Percentiles rank a stretch among this genome's conserved stretches.
Conservation (phyloP, 1,140 invertebrate species). For the Conus ventricosus region DNA sequence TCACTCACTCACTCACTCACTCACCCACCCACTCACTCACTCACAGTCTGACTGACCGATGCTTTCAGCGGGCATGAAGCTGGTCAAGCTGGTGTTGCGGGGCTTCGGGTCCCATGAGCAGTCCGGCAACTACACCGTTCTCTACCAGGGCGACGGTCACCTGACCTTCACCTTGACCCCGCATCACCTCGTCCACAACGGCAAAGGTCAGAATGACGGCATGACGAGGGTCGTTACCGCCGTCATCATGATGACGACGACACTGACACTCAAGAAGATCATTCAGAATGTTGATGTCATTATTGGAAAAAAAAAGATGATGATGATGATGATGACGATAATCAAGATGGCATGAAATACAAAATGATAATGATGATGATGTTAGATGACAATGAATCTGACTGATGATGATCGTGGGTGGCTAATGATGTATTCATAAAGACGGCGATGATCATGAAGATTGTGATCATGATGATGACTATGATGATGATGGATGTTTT, state of each 20-base stretch:
- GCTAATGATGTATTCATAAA: too few relatives aligned
- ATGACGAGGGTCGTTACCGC: neutral
- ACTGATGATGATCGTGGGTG: too few relatives aligned
- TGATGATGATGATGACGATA: too few relatives aligned
- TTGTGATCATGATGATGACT: too few relatives aligned
- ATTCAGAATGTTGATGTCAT: neutral
- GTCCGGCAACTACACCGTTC: conserved; percentile 53
- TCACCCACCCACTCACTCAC: neutral
- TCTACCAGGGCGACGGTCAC: conserved; percentile 61
- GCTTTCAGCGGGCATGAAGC: conserved; percentile 11
- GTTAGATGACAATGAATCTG: too few relatives aligned
- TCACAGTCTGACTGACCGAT: neutral
- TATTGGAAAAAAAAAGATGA: neutral
- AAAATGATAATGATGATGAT: too few relatives aligned
- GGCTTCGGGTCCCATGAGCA: conserved; percentile 38
- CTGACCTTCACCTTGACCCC: conserved; percentile 45
- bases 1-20: too few relatives aligned
- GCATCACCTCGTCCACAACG: conserved; percentile 41
- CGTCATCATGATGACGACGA: neutral
- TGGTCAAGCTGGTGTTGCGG: conserved; percentile 7
- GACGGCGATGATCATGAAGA: too few relatives aligned
- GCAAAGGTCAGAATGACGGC: conserved; percentile 44
- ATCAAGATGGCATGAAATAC: too few relatives aligned
- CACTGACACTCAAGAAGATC: neutral
- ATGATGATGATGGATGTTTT: too few relatives aligned